Base-by-base conservation (phyloP, 2,888 invertebrate genomes). In the Perithous albicinctus region DNA sequence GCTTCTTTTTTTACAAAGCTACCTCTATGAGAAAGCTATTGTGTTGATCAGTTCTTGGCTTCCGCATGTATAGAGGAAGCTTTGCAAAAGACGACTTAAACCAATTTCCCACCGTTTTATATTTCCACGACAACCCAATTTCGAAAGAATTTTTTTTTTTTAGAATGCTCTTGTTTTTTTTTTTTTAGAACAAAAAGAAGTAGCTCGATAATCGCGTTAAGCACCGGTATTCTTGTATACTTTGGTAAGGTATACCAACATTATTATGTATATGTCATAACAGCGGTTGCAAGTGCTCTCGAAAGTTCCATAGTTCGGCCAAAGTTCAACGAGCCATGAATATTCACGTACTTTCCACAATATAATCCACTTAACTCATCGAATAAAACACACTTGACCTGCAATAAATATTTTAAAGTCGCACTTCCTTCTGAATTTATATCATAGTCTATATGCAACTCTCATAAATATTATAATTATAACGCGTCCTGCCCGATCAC, bases 381-480 rank as follows among this genome's bases (percentile, higher is more conserved):
- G 12, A 77, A 35, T 59, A 23, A 61, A 35, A 77, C 67, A 73
- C 77, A 67, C 35, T 48, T 23, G 67, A 29, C 63, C 72, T 67
- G 67, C 61, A 67, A 51, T 41, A 61, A 67, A 51, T 41, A 61
- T 73, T 61, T 81, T 61, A 18, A 63, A 59, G 18, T 35, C 15
- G 23, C 26, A 15, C 5, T 48, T 35, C 3, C 20, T 46, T 18
- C 26, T 12, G 38, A 23, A 48, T 38, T 51, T 48, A 61, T 56
- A 48, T 35, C 54, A 29, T n/a, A 20, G 63, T 38, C 18, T 23
- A 46, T 23, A 46, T 12, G 48, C 29, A 23, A 38, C 7, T 29
- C 64, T 78, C 80, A 82, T 85, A 78, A 85, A 85, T 84, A 84
- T 80, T 76, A 77, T 85, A 84, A 84, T 84, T 46, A 35, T 38